Base-by-base conservation (phyloP, 2,113 vertebrate genomes). In the Campylorhamphus procurvoides region DNA sequence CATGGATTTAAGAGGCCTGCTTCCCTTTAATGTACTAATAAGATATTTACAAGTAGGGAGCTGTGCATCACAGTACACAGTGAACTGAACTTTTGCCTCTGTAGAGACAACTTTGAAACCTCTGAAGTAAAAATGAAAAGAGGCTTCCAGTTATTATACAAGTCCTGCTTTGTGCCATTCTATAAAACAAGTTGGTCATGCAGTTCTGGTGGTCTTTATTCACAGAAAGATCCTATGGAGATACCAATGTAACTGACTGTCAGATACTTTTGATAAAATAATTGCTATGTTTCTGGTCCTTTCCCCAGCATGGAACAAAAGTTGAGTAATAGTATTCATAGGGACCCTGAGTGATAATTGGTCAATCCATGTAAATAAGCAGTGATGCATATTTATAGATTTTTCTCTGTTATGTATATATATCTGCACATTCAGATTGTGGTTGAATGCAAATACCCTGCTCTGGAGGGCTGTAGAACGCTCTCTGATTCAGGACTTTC, bases 21-120 rank as follows among this genome's bases (percentile, higher is more conserved):
- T 94, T 91, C 67, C 42, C 63, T 95, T 95, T 91, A 87, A 82
- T 95, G 71, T 96, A 83, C 71, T 94, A 92, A 75, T 75, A 89
- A 94, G 81, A 91, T 96, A 92, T 91, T 88, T 95, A 86, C 85
- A 71, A 42, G 35, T 58, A 83, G 87, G 89, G 91, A 95, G 37
- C 62, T 96, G 58, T 79, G 58, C 55, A 76, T 94, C 81, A 71
- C 76, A 85, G 39, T 79, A 73, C 62, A n/a, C n/a, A 53, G 63
- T 91, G 84, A 93, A 68, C 80, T 87, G 80, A 93, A 86, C 46
- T 79, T 93, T 83, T 69, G 40, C 53, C 84, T 87, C 84, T 96
- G 71, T 84, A 87, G 93, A 87, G 24, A 50, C 62, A 82, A 66
- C 73, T 87, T 94, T 81, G 59, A 95, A 93, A 89, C 50, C 53